Base-by-base conservation (phyloP, 2,113 vertebrate species). In the Thamnophis sirtalis region DNA sequence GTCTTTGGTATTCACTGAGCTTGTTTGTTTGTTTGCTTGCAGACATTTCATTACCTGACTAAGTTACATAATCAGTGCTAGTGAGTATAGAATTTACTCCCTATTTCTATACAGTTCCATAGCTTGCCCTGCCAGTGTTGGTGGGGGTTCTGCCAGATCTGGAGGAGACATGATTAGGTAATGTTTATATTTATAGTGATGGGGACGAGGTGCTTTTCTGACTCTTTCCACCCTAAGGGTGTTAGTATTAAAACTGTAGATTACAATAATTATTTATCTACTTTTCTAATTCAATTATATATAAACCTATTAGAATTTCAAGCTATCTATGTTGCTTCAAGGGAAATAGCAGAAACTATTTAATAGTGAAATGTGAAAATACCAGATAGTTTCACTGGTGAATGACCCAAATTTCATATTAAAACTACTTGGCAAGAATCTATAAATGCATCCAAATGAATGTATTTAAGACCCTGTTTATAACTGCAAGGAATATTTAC, bases 341-440 rank as follows among this genome's bases (percentile, higher is more conserved):
- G 43, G 93, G 93, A 94, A 86, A 95, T 9, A 15, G 15, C 87
- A 93, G 84, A 89, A 50, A 53, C 55, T 85, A 13, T 89, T 93
- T 94, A 95, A 95, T 95, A 93, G 94, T 91, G 95, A 63, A 95
- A 93, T 91, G 93, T 85, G 89, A 95, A 96, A 92, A 91, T 92
- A 84, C 50, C 11, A 92, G 96, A 95, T 91, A 90, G 48, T 92
- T 92, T 92, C 88, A 43, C 73, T 93, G 95, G 94, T 3, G 0
- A 93, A 91, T 28, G 90, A 95, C n/a, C 33, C 93, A 88, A 93
- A 94, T 90, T 91, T 49, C 84, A 88, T 92, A 95, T 94, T 93
- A 96, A 95, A 97, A 94, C n/a, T 92, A 96, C 92, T 90, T 94
- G 94, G 60, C 11, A 93, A 94, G 94, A 90, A 90, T 92, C 93